Evolutionary conservation across 2,888 invertebrate species (phyloP), one percentile per base, ranked within the genome.

Genomic region (Trachelus iudaicus): DNA sequence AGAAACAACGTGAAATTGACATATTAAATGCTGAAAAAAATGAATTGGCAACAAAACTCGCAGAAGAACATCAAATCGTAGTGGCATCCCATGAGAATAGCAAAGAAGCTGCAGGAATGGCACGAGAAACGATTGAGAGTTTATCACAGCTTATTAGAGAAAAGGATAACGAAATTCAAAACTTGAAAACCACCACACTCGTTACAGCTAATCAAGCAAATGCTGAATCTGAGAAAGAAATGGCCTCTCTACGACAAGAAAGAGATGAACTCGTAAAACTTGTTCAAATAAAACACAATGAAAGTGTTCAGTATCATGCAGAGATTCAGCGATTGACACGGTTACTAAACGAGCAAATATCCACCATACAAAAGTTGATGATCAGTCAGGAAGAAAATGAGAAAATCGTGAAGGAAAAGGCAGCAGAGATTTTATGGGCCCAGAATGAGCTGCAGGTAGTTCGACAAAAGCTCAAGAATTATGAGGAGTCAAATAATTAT

Each of bases 281-380:
- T 15, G 92, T 98, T 0, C 96, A 96, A 86, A 93, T 95, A 78
- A 98, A 98, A 91, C 97, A 98, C 87, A 94, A 96, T 79, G 98
- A 98, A 92, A 97, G 95, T 88, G 91, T 97, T 37, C 94, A 95
- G 81, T 98, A 97, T 90, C 97, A 98, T 87, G 93, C 93, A 40
- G 98, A 98, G 92, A 96, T 98, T 79, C 96, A 97, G 89, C 93
- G 97, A 37, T 91, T 98, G 73, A 94, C 95, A 79, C 93, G 94
- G 79, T 76, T 91, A 1, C 75, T 92, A 30, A 84, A 81, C 69
- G 89, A 90, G n/a, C 90, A 91, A 79, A 76, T 83, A 0, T n/a
- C 79, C 3, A 85, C 83, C 69, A 80, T 87, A 69, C 89, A 90
- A 75, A 92, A 94, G 1, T 84, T 95, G 13, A 87, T 93, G 11